These are phyloP conservation scores for Xylota segnis DNA, from an alignment of 2,888 invertebrate genomes.

Conservation along the genomic window DNA sequence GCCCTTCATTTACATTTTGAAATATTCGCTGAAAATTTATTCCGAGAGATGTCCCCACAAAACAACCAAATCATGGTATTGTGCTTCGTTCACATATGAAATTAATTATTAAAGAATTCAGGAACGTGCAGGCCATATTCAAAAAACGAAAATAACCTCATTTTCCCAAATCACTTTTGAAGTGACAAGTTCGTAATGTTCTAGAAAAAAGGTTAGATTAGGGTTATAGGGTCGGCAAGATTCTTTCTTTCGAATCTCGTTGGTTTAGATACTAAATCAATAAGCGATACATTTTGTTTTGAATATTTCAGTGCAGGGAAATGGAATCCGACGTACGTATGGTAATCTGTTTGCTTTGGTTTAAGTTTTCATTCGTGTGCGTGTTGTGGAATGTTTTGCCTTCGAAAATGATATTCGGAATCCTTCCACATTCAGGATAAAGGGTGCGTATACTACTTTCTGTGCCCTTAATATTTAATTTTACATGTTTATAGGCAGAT, in stretches of 20 bases:
- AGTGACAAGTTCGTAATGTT: background rate
- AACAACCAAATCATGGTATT: background rate
- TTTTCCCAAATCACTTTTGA: background rate
- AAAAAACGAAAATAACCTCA: background rate
- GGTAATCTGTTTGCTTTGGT: background rate
- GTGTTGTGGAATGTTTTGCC: too few relatives aligned
- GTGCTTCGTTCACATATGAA: background rate
- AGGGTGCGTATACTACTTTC: too few relatives aligned
- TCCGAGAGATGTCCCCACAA: background rate
- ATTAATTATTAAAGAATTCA: background rate
- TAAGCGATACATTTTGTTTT: background rate
- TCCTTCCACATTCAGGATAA: too few relatives aligned
- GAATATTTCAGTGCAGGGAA: background rate
- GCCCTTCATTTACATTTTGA: background rate
- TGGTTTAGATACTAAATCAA: background rate
- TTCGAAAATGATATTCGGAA: too few relatives aligned
- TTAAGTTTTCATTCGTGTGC: background rate
- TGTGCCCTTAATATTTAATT: too few relatives aligned
- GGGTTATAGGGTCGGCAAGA: background rate
- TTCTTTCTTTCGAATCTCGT: background rate
- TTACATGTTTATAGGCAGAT: too few relatives aligned
- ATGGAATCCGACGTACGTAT: background rate
- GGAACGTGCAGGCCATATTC: background rate
- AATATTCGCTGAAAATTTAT: background rate
- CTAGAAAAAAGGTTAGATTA: background rate